Evolutionary conservation across 92 coral and sea anemone genomes (phyloP).

Genomic region (Palythoa heliodiscus): DNA sequence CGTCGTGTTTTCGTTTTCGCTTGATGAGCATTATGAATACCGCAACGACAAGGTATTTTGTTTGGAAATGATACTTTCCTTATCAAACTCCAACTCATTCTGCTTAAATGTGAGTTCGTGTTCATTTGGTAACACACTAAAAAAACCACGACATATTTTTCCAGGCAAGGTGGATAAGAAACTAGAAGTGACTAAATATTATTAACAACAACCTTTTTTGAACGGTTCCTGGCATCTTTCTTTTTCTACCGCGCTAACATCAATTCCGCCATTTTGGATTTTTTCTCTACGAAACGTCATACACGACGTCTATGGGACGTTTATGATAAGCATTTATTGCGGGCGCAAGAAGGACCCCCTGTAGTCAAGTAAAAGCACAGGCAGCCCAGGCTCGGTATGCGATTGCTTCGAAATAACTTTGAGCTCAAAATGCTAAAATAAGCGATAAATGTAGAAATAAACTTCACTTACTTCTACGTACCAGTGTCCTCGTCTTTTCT

Average conservation of each 20-base stretch:
- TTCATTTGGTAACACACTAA: too few relatives aligned
- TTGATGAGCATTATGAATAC: slow-evolving; percentile 1
- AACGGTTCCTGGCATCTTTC: neutral
- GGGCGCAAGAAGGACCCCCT: neutral
- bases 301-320: slow-evolving; percentile 10
- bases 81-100: slow-evolving; percentile 5
- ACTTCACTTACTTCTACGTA: too few relatives aligned
- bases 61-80: neutral
- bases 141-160: neutral
- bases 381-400: too few relatives aligned
- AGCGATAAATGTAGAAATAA: too few relatives aligned
- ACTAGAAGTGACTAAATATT: neutral
- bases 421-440: too few relatives aligned
- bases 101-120: too few relatives aligned
- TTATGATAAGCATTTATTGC: neutral
- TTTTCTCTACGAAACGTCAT: neutral
- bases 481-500: too few relatives aligned
- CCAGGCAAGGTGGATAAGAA: neutral
- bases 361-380: too few relatives aligned
- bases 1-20: slow-evolving; percentile 35
- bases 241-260: too few relatives aligned
- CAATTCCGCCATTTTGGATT: slow-evolving; percentile 21
- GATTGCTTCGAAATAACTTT: too few relatives aligned
- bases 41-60: neutral
- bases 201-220: neutral